phyloP scores from a whole-genome alignment of 1,140 invertebrate genomes.

The Zaprionus camerounensis region DNA sequence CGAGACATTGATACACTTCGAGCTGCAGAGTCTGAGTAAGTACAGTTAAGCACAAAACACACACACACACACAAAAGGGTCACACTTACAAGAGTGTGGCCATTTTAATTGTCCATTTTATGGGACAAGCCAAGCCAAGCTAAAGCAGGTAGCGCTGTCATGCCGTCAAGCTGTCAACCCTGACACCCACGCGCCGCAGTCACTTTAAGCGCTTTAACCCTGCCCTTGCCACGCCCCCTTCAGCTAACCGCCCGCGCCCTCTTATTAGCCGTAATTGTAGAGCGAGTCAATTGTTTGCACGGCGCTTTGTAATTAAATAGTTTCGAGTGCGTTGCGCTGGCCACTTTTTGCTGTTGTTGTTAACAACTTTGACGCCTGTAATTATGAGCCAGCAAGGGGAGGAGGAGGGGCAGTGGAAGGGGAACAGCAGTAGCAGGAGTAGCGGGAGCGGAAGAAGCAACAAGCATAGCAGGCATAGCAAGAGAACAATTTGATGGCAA shows the following conservation, averaged over 20 bases:
- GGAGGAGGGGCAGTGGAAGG: neutral
- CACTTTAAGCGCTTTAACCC: neutral
- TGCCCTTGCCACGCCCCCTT: neutral
- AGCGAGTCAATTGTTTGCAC: slow-evolving; percentile 73
- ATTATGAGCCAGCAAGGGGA: slow-evolving; percentile 46
- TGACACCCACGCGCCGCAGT: slow-evolving; percentile 5
- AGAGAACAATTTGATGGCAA: too few relatives aligned
- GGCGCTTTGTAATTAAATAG: slow-evolving; percentile 79
- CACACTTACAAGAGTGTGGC: neutral
- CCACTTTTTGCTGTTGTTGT: slow-evolving; percentile 71
- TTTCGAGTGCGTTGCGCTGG: slow-evolving; percentile 67
- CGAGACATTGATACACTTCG: slow-evolving; percentile 85
- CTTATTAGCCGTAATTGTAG: slow-evolving; percentile 70
- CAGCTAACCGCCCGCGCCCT: slow-evolving; percentile 14
- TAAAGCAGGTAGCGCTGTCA: slow-evolving; percentile 24
- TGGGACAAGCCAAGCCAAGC: slow-evolving; percentile 14
- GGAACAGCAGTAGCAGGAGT: neutral
- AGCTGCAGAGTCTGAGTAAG: slow-evolving; percentile 87
- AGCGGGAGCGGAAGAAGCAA: neutral
- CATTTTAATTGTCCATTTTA: slow-evolving; percentile 50
- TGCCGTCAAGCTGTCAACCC: slow-evolving; percentile 32
- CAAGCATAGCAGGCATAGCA: too few relatives aligned
- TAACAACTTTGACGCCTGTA: slow-evolving; percentile 76
- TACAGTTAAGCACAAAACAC: slow-evolving; percentile 38
- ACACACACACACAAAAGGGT: slow-evolving; percentile 1